These are phyloP conservation scores for Zoanthus gigantus DNA, from an alignment of 92 coral and sea anemone genomes.

Conservation along the genomic window DNA sequence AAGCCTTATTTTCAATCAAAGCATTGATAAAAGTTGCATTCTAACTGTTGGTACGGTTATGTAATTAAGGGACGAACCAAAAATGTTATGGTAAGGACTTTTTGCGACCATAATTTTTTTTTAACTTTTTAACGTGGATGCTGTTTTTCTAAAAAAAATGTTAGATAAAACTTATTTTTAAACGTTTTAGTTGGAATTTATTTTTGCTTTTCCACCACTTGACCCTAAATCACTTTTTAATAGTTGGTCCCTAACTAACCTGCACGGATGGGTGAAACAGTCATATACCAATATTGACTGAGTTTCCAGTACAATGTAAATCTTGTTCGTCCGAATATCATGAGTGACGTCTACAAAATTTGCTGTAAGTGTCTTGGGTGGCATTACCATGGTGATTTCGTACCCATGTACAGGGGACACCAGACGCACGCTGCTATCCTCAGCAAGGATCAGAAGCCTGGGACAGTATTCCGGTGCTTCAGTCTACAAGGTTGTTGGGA, in stretches of 20 bases:
- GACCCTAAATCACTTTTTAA: too few species aligned
- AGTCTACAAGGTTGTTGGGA: constrained; percentile 51
- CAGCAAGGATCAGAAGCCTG: constrained; percentile 81
- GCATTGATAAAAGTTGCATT: too few species aligned
- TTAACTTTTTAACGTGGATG: too few species aligned
- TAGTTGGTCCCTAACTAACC: constrained; percentile 62
- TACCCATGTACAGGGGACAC: constrained; percentile 93
- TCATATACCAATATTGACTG: constrained; percentile 88
- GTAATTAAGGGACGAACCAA: too few species aligned
- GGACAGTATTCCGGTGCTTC: constrained; percentile 87
- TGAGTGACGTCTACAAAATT: constrained; percentile 87
- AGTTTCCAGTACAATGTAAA: constrained; percentile 82
- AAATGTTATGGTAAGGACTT: too few species aligned
- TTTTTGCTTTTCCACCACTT: too few species aligned
- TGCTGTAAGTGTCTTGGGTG: constrained; percentile 75
- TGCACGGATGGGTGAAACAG: constrained; percentile 91
- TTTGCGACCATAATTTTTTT: too few species aligned
- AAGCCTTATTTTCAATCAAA: too few species aligned
- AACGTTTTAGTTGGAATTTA: too few species aligned
- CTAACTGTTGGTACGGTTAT: too few species aligned
- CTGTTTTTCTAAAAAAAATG: too few species aligned
- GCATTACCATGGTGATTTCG: constrained; percentile 87
- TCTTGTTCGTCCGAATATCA: constrained; percentile 85
- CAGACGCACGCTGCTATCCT: constrained; percentile 93
- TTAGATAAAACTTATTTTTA: too few species aligned